A percentile compares a stretch with the other conserved stretches of the same genome.
phyloP scores from a whole-genome alignment of 2,888 invertebrate species.

The Nymphalis urticae region DNA sequence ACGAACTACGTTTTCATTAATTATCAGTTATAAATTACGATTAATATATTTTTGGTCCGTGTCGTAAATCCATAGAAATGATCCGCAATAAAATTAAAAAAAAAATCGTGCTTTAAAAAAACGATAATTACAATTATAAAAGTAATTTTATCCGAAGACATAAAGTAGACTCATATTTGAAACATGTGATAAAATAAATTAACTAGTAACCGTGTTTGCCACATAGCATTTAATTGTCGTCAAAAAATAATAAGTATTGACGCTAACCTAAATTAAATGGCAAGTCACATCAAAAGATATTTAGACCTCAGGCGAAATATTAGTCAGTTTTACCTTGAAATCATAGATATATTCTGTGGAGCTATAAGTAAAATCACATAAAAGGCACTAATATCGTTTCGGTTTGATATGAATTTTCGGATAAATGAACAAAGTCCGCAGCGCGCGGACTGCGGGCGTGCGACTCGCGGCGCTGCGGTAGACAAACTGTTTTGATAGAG shows the following conservation, averaged over 20 bases:
- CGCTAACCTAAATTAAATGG: constrained; percentile 20
- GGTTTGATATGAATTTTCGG: constrained; percentile 11
- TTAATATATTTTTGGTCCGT: no score
- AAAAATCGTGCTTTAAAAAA: no score
- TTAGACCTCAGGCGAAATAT: constrained; percentile 5
- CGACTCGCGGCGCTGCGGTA: constrained; percentile 53
- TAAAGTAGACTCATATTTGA: constrained; percentile 1
- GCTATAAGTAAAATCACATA: constrained; percentile 11
- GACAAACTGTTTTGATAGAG: constrained; percentile 78
- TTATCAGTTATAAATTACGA: no score
- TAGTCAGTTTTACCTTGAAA: constrained; percentile 13
- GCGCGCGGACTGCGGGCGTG: constrained; percentile 50
- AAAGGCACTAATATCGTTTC: constrained; percentile 20
- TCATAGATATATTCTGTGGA: neutral
- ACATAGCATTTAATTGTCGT: constrained; percentile 11
- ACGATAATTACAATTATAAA: no score
- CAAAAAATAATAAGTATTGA: constrained; percentile 20
- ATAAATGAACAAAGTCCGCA: constrained; percentile 9
- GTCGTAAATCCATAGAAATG: no score
- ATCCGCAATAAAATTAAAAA: no score
- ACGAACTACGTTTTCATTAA: no score
- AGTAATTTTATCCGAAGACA: neutral
- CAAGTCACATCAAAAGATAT: constrained; percentile 23
- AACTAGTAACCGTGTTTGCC: constrained; percentile 2
- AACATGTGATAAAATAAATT: constrained; percentile 17